phyloP scores from a whole-genome alignment of 2,888 invertebrate species.

The Trachelus stipa region DNA sequence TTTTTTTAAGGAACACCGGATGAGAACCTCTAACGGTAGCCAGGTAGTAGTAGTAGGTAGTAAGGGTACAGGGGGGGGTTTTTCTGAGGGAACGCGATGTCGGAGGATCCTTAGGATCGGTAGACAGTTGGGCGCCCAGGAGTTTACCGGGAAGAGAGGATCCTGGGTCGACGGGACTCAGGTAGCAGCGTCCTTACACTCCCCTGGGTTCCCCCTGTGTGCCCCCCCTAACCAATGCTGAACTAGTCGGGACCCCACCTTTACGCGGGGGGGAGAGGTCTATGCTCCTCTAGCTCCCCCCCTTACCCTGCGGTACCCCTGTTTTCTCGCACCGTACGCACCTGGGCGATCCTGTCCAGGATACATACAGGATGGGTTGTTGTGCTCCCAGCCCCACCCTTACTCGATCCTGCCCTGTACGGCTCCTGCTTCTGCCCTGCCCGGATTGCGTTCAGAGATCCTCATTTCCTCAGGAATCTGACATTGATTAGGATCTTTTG shows the following conservation, averaged over 20 bases:
- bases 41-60: slow-evolving; percentile 27
- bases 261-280: not conserved
- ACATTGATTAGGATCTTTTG: too few species aligned
- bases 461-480: slow-evolving; percentile 26
- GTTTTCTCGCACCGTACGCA: slow-evolving; percentile 45
- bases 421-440: slow-evolving; percentile 34
- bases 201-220: slow-evolving; percentile 20
- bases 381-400: slow-evolving; percentile 42
- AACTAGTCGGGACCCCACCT: not conserved
- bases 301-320: slow-evolving; percentile 28
- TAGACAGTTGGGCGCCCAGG: slow-evolving; percentile 59
- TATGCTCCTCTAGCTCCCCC: slow-evolving; percentile 5
- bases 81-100: slow-evolving; percentile 35
- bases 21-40: slow-evolving; percentile 33
- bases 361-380: slow-evolving; percentile 35
- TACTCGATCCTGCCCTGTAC: slow-evolving; percentile 30
- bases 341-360: slow-evolving; percentile 48
- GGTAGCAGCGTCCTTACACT: slow-evolving; percentile 41
- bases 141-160: slow-evolving; percentile 38
- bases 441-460: slow-evolving; percentile 43
- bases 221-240: slow-evolving; percentile 21
- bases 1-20: not conserved
- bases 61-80: too few species aligned
- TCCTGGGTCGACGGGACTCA: slow-evolving; percentile 39
- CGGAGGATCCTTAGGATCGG: slow-evolving; percentile 35